A percentile compares a stretch with the other conserved stretches of the same genome.
Evolutionary conservation across 1,140 invertebrate species (phyloP).

Genomic region (Megalopta genalis): DNA sequence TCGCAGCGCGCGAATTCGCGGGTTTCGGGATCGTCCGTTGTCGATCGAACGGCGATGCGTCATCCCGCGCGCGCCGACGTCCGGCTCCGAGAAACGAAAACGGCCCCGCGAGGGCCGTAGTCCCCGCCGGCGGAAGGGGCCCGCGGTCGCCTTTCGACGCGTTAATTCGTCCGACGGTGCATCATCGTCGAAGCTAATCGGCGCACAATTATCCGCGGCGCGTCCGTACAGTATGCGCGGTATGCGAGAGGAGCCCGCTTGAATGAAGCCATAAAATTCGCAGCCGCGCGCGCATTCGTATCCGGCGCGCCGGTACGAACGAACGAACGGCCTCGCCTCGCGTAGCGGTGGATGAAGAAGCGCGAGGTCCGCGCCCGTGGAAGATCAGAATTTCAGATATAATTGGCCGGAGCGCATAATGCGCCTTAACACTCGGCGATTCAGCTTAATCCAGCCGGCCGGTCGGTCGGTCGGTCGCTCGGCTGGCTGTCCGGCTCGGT

Average conservation of each 20-base stretch:
- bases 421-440: conserved; percentile 41
- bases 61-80: too few species aligned
- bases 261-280: conserved; percentile 50
- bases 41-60: too few species aligned
- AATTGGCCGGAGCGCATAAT: conserved; percentile 42
- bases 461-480: conserved; percentile 5
- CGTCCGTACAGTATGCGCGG: conserved; percentile 29
- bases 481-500: conserved; percentile 2
- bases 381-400: conserved; percentile 43
- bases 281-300: conserved; percentile 15
- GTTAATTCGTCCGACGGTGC: too few species aligned
- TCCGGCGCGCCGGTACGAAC: conserved; percentile 37
- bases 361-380: neutral
- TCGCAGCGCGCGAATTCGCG: too few species aligned
- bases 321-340: conserved; percentile 37
- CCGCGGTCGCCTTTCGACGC: too few species aligned
- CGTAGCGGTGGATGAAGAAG: neutral
- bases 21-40: too few species aligned
- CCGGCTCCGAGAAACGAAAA: too few species aligned
- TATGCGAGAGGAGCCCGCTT: neutral
- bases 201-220: conserved; percentile 20
- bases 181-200: too few species aligned
- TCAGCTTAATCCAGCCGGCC: conserved; percentile 36
- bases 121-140: too few species aligned
- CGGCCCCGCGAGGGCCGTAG: too few species aligned